These are phyloP conservation scores for Syngnathus floridae DNA, from an alignment of 2,113 vertebrate genomes.

Conservation along the genomic window DNA sequence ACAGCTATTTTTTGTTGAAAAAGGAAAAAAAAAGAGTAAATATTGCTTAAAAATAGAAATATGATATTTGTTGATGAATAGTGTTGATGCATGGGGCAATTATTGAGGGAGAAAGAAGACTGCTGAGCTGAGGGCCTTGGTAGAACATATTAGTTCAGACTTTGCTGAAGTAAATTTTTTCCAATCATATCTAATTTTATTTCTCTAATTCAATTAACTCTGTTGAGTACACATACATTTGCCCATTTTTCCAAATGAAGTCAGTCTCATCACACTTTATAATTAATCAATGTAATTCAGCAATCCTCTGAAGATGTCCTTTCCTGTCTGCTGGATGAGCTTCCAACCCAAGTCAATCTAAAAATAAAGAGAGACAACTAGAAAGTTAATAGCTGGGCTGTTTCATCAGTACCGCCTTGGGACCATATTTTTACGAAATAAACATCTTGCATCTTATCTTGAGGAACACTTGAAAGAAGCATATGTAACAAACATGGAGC, in stretches of 20 bases:
- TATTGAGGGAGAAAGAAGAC: background rate
- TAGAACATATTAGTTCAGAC: background rate
- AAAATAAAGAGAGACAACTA: background rate
- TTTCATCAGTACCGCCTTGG: background rate
- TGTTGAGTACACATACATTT: slow-evolving; percentile 29
- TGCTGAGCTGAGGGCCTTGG: background rate
- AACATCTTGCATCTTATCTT: background rate
- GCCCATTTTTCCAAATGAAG: slow-evolving; percentile 32
- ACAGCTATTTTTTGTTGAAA: background rate
- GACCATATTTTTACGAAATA: background rate
- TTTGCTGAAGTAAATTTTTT: slow-evolving; percentile 14
- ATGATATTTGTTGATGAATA: background rate
- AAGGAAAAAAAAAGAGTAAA: background rate
- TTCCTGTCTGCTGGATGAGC: slow-evolving; percentile 20
- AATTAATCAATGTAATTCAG: slow-evolving; percentile 58
- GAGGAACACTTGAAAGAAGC: background rate
- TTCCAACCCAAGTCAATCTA: background rate
- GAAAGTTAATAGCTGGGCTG: background rate
- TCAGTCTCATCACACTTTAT: slow-evolving; percentile 50
- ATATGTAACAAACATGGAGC: background rate
- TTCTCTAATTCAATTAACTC: slow-evolving; percentile 47
- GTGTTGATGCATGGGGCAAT: background rate
- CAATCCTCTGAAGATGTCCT: slow-evolving; percentile 39
- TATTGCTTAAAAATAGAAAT: background rate
- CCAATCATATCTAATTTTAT: slow-evolving; percentile 40